Percentiles rank a stretch among this genome's conserved stretches.
These are phyloP conservation scores for Phrixothrix hirtus DNA, from an alignment of 2,888 invertebrate species.

Conservation along the genomic window DNA sequence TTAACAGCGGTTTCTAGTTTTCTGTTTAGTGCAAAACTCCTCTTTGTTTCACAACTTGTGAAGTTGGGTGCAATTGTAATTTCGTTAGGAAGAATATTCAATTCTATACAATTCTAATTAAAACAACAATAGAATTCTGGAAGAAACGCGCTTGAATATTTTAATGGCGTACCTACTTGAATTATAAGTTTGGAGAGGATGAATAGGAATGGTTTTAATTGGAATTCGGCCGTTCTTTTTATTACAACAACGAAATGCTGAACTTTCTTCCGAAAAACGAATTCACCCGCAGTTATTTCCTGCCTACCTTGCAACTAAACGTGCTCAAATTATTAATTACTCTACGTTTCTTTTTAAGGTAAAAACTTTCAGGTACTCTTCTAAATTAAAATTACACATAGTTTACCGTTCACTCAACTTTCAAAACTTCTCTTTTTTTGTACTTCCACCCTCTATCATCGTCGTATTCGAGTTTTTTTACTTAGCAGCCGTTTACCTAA, in stretches of 20 bases:
- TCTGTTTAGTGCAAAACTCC: conserved; percentile 11
- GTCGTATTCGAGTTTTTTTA: too few relatives aligned
- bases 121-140: conserved; percentile 50
- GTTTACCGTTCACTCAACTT: conserved; percentile 2
- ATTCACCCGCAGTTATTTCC: conserved; percentile 13
- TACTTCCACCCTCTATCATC: too few relatives aligned
- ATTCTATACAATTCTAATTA: conserved; percentile 47
- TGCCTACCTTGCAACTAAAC: conserved; percentile 15
- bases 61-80: conserved; percentile 40
- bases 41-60: too few relatives aligned
- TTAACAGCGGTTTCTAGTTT: conserved; percentile 30
- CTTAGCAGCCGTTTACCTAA: too few relatives aligned
- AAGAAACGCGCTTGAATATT: conserved; percentile 47
- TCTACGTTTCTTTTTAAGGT: conserved; percentile 1
- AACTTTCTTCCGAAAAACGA: conserved; percentile 21
- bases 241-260: conserved; percentile 21
- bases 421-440: too few relatives aligned
- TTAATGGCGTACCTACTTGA: conserved; percentile 44
- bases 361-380: conserved; percentile 4
- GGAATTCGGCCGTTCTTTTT: conserved; percentile 30
- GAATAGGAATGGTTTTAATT: conserved; percentile 35
- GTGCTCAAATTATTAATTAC: conserved; percentile 25
- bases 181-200: conserved; percentile 37
- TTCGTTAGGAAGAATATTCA: conserved; percentile 46
- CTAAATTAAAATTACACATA: neutral